A percentile compares a stretch with the other conserved stretches of the same genome.
Evolutionary conservation across 2,113 vertebrate species (phyloP).

Genomic region (Gorsachius goisagi): DNA sequence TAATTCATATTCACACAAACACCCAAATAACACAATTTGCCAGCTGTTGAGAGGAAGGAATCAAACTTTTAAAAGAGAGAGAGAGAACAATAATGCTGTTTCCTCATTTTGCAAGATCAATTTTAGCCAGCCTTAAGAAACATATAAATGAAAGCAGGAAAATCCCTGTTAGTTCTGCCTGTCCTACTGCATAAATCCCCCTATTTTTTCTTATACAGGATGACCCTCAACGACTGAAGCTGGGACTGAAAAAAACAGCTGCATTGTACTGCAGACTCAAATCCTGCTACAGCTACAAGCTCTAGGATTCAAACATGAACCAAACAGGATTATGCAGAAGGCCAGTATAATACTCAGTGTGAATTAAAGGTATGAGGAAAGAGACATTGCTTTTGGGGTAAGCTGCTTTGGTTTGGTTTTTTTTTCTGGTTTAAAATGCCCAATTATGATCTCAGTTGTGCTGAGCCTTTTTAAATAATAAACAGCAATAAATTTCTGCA

Average conservation of each 20-base stretch:
- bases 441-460: constrained; percentile 1
- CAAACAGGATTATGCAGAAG: constrained; percentile 32
- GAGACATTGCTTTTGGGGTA: background rate
- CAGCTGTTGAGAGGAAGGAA: background rate
- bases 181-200: constrained; percentile 19
- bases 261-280: constrained; percentile 76
- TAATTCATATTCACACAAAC: background rate
- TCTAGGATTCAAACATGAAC: constrained; percentile 45
- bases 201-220: constrained; percentile 5
- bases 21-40: background rate
- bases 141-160: background rate
- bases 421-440: background rate
- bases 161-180: background rate
- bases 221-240: constrained; percentile 54
- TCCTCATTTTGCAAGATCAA: background rate
- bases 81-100: background rate
- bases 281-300: constrained; percentile 46
- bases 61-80: background rate
- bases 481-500: background rate
- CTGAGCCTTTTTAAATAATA: background rate
- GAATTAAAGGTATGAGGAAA: constrained; percentile 25
- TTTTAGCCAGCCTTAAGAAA: background rate
- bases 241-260: constrained; percentile 68
- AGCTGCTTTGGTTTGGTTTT: background rate
- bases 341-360: background rate